Conservation (phyloP, 2,888 invertebrate genomes). For the Serrognathus titanus region DNA sequence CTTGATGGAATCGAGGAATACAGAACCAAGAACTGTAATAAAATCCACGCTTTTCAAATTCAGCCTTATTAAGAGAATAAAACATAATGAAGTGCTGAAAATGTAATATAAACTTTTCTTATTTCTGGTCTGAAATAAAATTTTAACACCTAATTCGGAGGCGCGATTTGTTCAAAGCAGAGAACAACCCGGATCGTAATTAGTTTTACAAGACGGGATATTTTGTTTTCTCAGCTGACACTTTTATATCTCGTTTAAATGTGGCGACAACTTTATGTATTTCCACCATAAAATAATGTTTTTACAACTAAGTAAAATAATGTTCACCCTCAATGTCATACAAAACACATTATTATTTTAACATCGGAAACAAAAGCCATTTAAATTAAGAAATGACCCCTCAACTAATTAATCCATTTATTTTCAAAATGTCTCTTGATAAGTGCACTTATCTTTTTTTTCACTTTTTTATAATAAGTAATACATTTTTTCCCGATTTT, state of each 20-base stretch:
- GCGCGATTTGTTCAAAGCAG: conserved; percentile 35
- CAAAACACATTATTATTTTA: too few species aligned
- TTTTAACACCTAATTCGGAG: conserved; percentile 42
- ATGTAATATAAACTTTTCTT: conserved; percentile 48
- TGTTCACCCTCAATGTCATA: too few species aligned
- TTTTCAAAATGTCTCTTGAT: too few species aligned
- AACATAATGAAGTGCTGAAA: conserved; percentile 44
- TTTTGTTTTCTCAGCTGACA: conserved; percentile 34
- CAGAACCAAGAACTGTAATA: conserved; percentile 19
- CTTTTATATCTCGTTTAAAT: conserved; percentile 24
- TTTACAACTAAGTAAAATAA: too few species aligned
- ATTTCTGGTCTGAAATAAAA: conserved; percentile 42
- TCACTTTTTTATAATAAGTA: too few species aligned
- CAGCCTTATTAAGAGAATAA: conserved; percentile 27
- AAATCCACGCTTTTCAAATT: conserved; percentile 22
- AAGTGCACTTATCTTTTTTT: too few species aligned
- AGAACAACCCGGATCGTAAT: conserved; percentile 30
- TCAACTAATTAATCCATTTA: too few species aligned
- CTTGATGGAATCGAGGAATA: too few species aligned
- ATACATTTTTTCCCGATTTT: too few species aligned
- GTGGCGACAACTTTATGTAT: conserved; percentile 27
- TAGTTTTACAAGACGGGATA: conserved; percentile 33
- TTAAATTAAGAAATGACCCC: too few species aligned
- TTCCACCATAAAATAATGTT: not conserved
- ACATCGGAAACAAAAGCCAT: too few species aligned